Evolutionary conservation across 2,888 invertebrate genomes (phyloP).

Genomic region (Epinotia demarniana): DNA sequence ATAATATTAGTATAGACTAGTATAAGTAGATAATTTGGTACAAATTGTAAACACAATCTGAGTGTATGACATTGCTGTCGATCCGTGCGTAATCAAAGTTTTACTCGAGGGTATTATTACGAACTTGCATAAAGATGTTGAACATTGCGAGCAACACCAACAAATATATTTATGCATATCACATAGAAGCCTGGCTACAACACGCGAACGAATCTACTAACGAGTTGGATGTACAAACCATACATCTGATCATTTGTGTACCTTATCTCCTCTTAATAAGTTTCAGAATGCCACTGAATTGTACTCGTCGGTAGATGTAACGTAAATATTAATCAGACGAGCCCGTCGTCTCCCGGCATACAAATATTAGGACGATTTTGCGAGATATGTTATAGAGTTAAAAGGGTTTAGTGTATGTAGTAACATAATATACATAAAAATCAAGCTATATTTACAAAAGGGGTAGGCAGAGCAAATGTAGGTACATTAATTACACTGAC

Average conservation of each 20-base stretch:
- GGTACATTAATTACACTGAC: too few relatives aligned
- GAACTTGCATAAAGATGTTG: too few relatives aligned
- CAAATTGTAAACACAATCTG: too few relatives aligned
- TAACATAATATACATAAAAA: too few relatives aligned
- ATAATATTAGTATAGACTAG: too few relatives aligned
- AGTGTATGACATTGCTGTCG: too few relatives aligned
- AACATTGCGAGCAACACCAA: neutral
- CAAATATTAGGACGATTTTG: slow-evolving; percentile 12
- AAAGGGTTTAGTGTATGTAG: neutral
- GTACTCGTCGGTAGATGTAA: slow-evolving; percentile 3
- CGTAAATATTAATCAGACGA: slow-evolving; percentile 30
- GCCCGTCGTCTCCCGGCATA: neutral
- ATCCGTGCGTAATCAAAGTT: too few relatives aligned
- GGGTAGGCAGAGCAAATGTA: too few relatives aligned
- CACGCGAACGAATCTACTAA: slow-evolving; percentile 1
- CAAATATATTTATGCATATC: neutral
- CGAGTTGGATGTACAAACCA: neutral
- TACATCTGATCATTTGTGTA: neutral
- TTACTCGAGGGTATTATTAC: too few relatives aligned
- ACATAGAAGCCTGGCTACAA: neutral
- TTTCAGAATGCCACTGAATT: neutral
- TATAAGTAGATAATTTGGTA: too few relatives aligned
- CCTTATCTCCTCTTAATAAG: neutral
- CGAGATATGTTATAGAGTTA: neutral
- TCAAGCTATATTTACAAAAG: too few relatives aligned